These are phyloP conservation scores for Zelleria hepariella DNA, from an alignment of 2,888 invertebrate genomes.

Conservation along the genomic window DNA sequence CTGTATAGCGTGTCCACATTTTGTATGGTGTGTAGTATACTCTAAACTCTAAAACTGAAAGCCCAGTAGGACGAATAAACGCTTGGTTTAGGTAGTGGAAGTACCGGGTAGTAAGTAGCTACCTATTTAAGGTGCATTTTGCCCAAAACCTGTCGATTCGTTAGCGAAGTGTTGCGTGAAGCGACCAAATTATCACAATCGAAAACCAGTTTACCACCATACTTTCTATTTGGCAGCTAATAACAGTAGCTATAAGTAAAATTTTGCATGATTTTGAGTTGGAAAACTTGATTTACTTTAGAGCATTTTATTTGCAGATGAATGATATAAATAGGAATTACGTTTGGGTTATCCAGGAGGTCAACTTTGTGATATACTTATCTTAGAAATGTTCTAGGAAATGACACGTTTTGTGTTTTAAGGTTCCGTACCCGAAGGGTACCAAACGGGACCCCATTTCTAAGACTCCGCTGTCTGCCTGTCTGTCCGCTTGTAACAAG, in stretches of 20 bases:
- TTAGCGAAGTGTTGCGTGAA: neutral
- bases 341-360: neutral
- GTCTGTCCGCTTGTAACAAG: no score
- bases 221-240: conserved; percentile 18
- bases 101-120: no score
- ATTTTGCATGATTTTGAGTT: neutral
- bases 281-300: neutral
- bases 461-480: no score
- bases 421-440: no score
- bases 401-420: neutral
- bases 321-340: neutral
- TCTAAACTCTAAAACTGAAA: no score
- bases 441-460: no score
- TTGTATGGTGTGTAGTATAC: no score
- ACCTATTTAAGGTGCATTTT: neutral
- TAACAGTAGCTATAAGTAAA: neutral
- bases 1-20: no score
- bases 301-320: neutral
- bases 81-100: no score
- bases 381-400: neutral
- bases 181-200: conserved; percentile 8
- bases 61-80: no score
- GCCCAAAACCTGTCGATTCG: neutral
- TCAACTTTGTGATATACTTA: neutral
- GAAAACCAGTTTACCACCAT: conserved; percentile 20